Evolutionary conservation across 2,113 vertebrate species (phyloP).

Genomic region (Choloepus hoffmanni): DNA sequence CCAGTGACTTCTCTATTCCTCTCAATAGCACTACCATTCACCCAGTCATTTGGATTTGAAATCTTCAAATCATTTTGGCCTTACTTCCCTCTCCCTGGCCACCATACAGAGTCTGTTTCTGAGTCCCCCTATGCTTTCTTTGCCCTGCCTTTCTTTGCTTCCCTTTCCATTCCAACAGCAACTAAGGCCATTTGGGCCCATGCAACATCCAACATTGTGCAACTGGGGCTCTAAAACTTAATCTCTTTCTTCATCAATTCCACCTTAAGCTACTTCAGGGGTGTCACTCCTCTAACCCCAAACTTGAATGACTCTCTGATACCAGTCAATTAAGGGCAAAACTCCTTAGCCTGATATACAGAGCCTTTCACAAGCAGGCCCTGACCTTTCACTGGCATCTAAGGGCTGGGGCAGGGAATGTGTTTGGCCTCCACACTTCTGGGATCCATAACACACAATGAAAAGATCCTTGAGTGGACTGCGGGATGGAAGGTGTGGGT

Average conservation of each 20-base stretch:
- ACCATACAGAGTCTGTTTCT: background rate
- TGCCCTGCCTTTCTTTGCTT: background rate
- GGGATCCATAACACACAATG: fast-evolving
- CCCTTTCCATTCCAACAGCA: background rate
- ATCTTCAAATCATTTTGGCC: background rate
- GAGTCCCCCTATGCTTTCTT: background rate
- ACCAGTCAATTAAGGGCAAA: background rate
- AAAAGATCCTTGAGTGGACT: background rate
- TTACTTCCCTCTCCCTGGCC: background rate
- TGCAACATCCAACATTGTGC: background rate
- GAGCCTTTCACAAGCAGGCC: too few species aligned
- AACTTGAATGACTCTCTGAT: background rate
- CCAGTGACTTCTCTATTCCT: background rate
- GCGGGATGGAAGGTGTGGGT: fast-evolving
- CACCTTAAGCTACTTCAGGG: background rate
- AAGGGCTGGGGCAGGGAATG: background rate
- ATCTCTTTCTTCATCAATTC: background rate
- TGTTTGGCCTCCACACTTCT: background rate
- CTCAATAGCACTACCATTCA: too few species aligned
- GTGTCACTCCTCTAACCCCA: background rate
- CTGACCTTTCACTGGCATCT: background rate
- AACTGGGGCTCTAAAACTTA: background rate
- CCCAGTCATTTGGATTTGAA: background rate
- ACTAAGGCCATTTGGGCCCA: background rate
- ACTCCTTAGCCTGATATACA: background rate